Evolutionary conservation across 2,888 invertebrate species (phyloP).

Genomic region (Scaptodrosophila latifasciaeformis): DNA sequence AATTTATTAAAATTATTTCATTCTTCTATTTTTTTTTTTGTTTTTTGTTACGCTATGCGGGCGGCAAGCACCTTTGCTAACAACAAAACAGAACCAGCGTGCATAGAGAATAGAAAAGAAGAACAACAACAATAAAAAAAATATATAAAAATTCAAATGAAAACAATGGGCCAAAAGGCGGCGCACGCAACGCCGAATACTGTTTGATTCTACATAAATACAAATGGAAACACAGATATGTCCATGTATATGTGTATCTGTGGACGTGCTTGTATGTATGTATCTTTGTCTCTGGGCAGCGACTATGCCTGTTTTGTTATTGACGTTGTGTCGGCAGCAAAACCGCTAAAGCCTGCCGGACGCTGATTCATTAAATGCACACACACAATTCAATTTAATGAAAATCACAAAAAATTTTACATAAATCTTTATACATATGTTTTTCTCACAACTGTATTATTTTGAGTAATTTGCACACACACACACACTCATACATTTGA

Average conservation of each 20-base stretch:
- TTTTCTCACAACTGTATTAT: slow-evolving; percentile 2
- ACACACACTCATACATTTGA: slow-evolving; percentile 34
- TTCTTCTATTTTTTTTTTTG: slow-evolving; percentile 16
- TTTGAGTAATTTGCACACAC: slow-evolving; percentile 5
- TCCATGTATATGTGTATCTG: not conserved
- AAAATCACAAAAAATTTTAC: slow-evolving; percentile 2
- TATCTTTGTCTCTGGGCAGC: too few relatives aligned
- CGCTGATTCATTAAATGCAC: not conserved
- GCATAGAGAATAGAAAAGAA: too few relatives aligned
- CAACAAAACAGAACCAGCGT: not conserved
- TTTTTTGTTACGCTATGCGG: slow-evolving; percentile 26
- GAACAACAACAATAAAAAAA: slow-evolving; percentile 5
- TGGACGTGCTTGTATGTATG: not conserved
- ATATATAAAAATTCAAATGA: too few relatives aligned
- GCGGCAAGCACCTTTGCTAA: not conserved
- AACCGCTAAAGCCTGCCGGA: slow-evolving; percentile 11
- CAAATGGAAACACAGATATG: slow-evolving; percentile 6
- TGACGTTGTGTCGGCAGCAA: slow-evolving; percentile 5
- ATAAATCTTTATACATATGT: slow-evolving; percentile 4
- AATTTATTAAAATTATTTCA: not conserved
- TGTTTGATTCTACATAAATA: slow-evolving; percentile 9
- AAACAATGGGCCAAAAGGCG: too few relatives aligned
- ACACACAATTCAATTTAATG: not conserved
- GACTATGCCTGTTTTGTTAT: slow-evolving; percentile 1
- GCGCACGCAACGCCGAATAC: slow-evolving; percentile 9